Conservation (phyloP, 2,113 vertebrate species). For the Sander vitreus region DNA sequence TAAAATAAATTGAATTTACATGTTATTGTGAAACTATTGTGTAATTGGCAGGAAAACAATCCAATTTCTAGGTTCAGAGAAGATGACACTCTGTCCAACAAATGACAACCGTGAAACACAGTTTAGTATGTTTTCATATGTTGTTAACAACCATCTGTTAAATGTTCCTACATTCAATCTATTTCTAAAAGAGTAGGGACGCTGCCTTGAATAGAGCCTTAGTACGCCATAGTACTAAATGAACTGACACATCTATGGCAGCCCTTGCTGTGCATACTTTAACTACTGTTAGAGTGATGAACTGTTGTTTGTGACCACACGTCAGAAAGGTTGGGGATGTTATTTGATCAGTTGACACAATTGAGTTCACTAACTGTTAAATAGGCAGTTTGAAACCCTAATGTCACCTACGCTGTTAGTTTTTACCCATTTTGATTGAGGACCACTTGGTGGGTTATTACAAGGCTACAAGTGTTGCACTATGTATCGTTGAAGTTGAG, state of each 20-base stretch:
- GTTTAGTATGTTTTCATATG: not conserved
- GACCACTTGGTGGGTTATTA: not conserved
- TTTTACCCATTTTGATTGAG: not conserved
- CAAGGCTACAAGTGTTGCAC: not conserved
- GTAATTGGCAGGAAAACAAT: too few species aligned
- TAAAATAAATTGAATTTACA: not conserved
- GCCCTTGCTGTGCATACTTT: not conserved
- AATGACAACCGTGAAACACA: not conserved
- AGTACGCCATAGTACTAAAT: not conserved
- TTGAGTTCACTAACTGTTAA: not conserved
- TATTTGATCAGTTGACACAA: not conserved
- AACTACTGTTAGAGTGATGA: not conserved
- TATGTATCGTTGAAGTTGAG: not conserved
- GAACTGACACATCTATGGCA: not conserved
- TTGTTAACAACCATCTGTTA: not conserved
- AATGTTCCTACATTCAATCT: not conserved
- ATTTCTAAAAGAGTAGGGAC: not conserved
- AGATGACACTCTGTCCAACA: not conserved
- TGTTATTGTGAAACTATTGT: not conserved
- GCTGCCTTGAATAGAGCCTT: not conserved
- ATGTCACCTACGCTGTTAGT: not conserved
- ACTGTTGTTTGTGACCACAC: not conserved
- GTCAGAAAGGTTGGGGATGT: not conserved
- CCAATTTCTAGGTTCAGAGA: not conserved
- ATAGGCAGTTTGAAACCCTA: not conserved